These are phyloP conservation scores for Philereme vetulata DNA, from an alignment of 2,888 invertebrate species.

Conservation along the genomic window DNA sequence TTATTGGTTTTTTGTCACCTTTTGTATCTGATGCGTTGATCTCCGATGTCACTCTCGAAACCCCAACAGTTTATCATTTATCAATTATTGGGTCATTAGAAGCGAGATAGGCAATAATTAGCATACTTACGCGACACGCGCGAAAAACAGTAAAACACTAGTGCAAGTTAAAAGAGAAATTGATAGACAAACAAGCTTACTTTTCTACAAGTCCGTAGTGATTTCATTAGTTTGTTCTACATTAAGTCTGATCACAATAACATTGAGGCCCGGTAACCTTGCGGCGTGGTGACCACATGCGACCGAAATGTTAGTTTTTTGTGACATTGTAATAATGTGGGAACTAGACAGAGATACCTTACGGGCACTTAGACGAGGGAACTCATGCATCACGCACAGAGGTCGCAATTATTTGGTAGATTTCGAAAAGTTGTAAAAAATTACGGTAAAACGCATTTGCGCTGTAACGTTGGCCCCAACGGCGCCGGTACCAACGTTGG, in stretches of 20 bases:
- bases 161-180: not conserved
- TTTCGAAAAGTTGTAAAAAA: conserved; percentile 13
- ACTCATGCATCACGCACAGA: conserved; percentile 62
- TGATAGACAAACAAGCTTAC: conserved; percentile 6
- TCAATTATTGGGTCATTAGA: too few relatives aligned
- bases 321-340: conserved; percentile 77
- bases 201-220: conserved; percentile 15
- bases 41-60: too few relatives aligned
- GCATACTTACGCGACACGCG: too few relatives aligned
- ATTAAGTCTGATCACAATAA: conserved; percentile 49
- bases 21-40: too few relatives aligned
- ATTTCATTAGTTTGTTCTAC: conserved; percentile 50
- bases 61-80: too few relatives aligned
- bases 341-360: conserved; percentile 63
- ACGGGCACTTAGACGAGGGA: conserved; percentile 53
- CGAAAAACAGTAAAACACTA: too few relatives aligned
- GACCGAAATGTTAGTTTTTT: conserved; percentile 71
- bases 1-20: too few relatives aligned
- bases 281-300: conserved; percentile 76
- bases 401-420: conserved; percentile 47
- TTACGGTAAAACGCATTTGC: too few relatives aligned
- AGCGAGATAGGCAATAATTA: too few relatives aligned
- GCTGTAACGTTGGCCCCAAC: too few relatives aligned
- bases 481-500: too few relatives aligned
- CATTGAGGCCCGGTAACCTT: conserved; percentile 62